A percentile compares a stretch with the other conserved stretches of the same genome.
These are phyloP conservation scores for Parapsyche elsis DNA, from an alignment of 1,140 invertebrate genomes.

Conservation along the genomic window DNA sequence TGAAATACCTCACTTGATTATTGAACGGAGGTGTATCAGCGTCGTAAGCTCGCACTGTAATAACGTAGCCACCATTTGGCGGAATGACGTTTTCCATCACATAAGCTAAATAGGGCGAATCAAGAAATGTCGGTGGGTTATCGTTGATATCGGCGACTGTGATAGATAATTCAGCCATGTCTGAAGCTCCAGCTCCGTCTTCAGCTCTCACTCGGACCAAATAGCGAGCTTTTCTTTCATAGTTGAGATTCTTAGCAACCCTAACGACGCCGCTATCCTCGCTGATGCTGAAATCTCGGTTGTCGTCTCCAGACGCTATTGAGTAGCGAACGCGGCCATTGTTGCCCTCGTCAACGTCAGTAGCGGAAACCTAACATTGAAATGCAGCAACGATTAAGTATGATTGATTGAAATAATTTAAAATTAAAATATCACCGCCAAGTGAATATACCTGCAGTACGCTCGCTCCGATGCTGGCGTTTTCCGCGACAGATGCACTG, in stretches of 20 bases:
- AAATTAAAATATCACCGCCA: constrained; percentile 15
- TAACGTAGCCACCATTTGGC: constrained; percentile 79
- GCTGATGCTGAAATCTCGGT: constrained; percentile 89
- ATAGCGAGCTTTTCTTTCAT: constrained; percentile 88
- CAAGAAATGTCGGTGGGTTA: constrained; percentile 90
- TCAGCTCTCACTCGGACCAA: constrained; percentile 86
- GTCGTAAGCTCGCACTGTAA: constrained; percentile 86
- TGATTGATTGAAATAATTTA: neutral
- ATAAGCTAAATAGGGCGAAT: constrained; percentile 90
- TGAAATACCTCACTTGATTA: constrained; percentile 88
- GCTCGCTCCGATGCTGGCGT: constrained; percentile 91
- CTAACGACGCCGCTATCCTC: constrained; percentile 90
- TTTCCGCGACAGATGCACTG: constrained; percentile 88
- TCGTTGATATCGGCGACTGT: constrained; percentile 93
- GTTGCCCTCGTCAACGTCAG: constrained; percentile 88
- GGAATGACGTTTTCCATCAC: constrained; percentile 93
- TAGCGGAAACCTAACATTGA: constrained; percentile 81
- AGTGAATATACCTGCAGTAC: constrained; percentile 80
- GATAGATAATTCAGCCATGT: constrained; percentile 78
- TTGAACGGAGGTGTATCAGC: constrained; percentile 92
- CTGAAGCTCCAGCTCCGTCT: constrained; percentile 81
- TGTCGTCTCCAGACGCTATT: constrained; percentile 89
- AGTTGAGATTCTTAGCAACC: constrained; percentile 92
- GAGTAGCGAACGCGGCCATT: constrained; percentile 91
- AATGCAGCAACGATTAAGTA: neutral